These are phyloP conservation scores for Acanthisitta chloris DNA, from an alignment of 2,113 vertebrate species.

Conservation along the genomic window DNA sequence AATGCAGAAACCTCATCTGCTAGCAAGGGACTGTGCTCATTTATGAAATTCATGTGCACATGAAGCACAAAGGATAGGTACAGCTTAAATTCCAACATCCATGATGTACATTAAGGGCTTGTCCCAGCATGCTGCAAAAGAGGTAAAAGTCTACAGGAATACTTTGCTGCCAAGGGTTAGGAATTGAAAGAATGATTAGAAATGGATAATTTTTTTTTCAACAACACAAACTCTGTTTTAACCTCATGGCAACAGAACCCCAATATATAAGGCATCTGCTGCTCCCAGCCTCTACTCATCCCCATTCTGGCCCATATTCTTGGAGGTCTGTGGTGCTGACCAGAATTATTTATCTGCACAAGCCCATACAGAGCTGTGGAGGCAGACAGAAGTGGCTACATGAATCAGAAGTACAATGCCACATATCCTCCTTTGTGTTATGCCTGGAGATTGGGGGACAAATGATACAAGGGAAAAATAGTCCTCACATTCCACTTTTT, in stretches of 20 bases:
- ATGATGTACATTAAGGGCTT: background rate
- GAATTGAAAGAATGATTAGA: background rate
- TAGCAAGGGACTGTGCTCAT: background rate
- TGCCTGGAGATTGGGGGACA: background rate
- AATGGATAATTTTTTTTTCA: background rate
- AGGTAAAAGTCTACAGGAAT: background rate
- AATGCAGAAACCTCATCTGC: background rate
- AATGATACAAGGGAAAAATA: background rate
- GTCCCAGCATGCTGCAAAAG: background rate
- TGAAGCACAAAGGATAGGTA: background rate
- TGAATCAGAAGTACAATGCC: background rate
- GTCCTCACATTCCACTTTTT: background rate
- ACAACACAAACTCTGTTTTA: background rate
- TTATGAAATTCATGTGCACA: background rate
- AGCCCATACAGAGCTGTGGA: background rate
- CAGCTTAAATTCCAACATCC: background rate
- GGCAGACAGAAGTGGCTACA: background rate
- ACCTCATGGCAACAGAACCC: background rate
- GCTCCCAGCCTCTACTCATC: background rate
- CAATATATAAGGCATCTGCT: background rate
- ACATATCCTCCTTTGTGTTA: background rate
- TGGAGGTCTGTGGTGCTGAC: background rate
- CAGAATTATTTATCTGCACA: background rate
- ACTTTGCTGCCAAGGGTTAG: background rate
- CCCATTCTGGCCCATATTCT: background rate